Base-by-base conservation (phyloP, 2,797 vertebrate genomes). In the Anableps anableps region DNA sequence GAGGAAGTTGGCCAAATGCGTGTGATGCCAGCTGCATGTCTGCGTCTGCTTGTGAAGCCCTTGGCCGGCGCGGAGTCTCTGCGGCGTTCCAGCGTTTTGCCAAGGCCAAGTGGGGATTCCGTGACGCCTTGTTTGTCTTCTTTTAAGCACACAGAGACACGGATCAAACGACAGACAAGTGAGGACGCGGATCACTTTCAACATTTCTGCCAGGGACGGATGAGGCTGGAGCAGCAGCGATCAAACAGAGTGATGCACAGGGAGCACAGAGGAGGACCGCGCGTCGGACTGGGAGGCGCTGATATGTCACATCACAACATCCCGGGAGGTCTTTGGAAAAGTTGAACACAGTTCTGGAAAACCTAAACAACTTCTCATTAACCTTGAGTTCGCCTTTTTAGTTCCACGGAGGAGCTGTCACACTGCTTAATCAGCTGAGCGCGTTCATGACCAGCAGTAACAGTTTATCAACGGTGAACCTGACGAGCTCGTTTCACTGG, bases 131-230 rank as follows among this genome's bases (percentile, higher is more conserved):
- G 85, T 88, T 91, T 90, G 83, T 87, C 83, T 88, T 81, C 74
- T 85, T 88, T 81, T 78, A 76, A 84, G 85, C 80, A 82, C 84
- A 88, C 81, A 83, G 88, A 76, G 82, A 79, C 23, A 6, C 9
- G 64, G 87, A 92, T 90, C 85, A 91, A 88, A 87, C 88, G 79
- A 85, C 78, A 85, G 83, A 86, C 88, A 80, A 91, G 85, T 74
- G 88, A 90, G 79, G 80, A 83, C 80, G 82, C 80, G 79, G 79
- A 88, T 73, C 71, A 83, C 84, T 92, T 87, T 90, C 70, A 88
- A 85, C 64, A 23, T 83, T 83, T 78, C 80, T 92, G 91, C 88
- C 91, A 83, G 71, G 50, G 71, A 76, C 1, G 8, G 74, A 83
- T 8, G 0, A 60, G 19, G 31, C 43, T 88, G 87, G 79, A 79